Conservation (phyloP, 2,113 vertebrate species). For the Pitta sordida region DNA sequence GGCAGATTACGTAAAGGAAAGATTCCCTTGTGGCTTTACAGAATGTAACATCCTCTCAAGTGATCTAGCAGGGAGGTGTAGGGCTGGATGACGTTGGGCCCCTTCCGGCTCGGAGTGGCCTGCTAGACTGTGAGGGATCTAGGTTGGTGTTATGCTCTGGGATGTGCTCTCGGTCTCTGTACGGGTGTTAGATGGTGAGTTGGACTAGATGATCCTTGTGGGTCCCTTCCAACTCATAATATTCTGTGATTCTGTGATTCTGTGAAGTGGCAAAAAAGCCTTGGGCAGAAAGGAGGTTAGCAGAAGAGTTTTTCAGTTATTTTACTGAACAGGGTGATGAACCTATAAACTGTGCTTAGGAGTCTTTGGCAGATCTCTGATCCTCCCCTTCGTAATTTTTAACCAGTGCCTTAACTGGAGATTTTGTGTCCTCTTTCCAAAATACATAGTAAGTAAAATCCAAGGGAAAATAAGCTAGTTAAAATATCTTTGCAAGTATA, state of each 20-base stretch:
- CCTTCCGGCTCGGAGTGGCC: no score
- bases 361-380: neutral
- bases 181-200: no score
- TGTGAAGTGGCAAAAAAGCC: neutral
- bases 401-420: neutral
- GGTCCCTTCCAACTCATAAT: no score
- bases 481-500: neutral
- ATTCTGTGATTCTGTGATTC: no score
- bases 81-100: no score
- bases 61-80: no score
- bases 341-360: neutral
- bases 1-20: neutral
- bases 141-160: no score
- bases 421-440: neutral
- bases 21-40: neutral
- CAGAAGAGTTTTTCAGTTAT: neutral
- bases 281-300: neutral
- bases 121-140: no score
- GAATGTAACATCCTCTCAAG: neutral
- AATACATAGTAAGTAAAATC: neutral
- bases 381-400: neutral
- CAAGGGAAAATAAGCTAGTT: neutral
- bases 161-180: no score
- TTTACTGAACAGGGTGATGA: neutral
- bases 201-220: no score